These are phyloP conservation scores for Platysteira castanea DNA, from an alignment of 2,113 vertebrate genomes.

Conservation along the genomic window DNA sequence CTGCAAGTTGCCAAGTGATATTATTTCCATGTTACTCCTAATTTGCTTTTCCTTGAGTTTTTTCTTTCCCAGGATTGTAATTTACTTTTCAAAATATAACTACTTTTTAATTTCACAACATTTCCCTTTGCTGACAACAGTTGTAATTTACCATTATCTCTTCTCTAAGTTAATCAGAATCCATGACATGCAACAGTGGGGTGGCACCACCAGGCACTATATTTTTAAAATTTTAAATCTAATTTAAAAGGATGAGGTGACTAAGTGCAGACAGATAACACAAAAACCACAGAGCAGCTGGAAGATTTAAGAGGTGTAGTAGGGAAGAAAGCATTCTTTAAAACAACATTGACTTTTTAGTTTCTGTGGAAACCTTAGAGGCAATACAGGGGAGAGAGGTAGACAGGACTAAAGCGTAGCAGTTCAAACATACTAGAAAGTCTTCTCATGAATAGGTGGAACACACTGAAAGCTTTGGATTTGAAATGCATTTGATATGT, in stretches of 20 bases:
- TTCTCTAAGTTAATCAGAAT: background rate
- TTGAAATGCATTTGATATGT: background rate
- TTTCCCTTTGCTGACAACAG: background rate
- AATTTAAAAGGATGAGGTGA: conserved; percentile 28
- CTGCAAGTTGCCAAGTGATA: background rate
- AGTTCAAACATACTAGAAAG: background rate
- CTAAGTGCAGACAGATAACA: background rate
- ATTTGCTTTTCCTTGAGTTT: background rate
- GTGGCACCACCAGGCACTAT: background rate
- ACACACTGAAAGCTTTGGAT: background rate
- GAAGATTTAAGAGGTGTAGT: conserved; percentile 33
- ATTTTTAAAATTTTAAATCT: background rate
- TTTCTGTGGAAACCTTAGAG: conserved; percentile 23
- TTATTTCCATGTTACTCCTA: background rate
- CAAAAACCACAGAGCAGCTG: background rate
- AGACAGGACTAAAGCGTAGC: background rate
- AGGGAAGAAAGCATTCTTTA: conserved; percentile 20
- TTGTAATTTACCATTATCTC: background rate
- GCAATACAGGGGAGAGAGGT: background rate
- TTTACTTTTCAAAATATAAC: background rate
- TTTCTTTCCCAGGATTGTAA: background rate
- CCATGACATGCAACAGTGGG: background rate
- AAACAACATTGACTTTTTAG: background rate
- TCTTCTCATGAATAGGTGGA: background rate
- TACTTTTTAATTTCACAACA: background rate